phyloP scores from a whole-genome alignment of 2,113 vertebrate species.

The Elaphurus davidianus region DNA sequence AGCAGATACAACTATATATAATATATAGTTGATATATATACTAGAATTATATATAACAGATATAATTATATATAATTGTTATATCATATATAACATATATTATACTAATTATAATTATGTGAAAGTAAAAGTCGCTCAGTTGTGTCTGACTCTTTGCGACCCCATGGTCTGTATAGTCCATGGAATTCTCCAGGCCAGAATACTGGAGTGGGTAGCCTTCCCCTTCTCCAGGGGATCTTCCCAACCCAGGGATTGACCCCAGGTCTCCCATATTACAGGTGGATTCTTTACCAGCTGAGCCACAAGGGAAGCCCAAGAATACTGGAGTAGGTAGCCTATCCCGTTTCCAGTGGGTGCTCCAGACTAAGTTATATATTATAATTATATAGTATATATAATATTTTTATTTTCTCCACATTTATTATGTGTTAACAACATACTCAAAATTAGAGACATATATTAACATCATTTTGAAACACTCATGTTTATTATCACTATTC shows the following conservation, averaged over 20 bases:
- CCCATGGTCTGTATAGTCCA: background rate
- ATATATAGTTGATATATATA: background rate
- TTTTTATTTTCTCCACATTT: constrained; percentile 15
- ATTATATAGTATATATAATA: background rate
- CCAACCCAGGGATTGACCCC: background rate
- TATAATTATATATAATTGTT: background rate
- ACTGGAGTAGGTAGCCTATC: background rate
- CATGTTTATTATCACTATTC: background rate
- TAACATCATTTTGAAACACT: background rate
- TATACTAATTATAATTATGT: background rate
- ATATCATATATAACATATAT: background rate
- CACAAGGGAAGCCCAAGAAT: background rate
- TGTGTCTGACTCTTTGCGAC: background rate
- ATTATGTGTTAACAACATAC: background rate
- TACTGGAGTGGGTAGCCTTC: background rate
- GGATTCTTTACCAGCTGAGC: background rate
- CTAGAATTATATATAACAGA: background rate
- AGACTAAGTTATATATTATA: background rate
- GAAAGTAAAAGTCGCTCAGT: background rate
- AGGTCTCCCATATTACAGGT: background rate
- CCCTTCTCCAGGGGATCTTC: background rate
- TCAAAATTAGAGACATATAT: background rate
- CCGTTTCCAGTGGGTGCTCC: background rate
- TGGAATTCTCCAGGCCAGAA: background rate
- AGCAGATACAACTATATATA: background rate